Conservation (phyloP, 1,140 invertebrate species). For the Conus ventricosus region DNA sequence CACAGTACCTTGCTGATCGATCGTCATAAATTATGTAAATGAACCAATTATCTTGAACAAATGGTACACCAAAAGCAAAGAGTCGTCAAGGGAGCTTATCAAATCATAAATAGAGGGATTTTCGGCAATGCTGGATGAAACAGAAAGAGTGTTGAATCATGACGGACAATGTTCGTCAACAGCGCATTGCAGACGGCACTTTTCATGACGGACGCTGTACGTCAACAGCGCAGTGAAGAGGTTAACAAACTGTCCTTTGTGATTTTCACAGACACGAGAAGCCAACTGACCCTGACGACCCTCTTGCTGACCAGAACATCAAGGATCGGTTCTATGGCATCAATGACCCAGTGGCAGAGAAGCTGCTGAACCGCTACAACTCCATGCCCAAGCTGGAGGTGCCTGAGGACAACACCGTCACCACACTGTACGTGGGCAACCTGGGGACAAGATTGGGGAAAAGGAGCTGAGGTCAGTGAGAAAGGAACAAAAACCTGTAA, state of each 20-base stretch:
- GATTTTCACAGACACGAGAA: slow-evolving; percentile 89
- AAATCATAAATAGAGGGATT: too few species aligned
- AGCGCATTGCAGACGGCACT: too few species aligned
- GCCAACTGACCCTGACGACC: slow-evolving; percentile 99
- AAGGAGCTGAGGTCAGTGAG: slow-evolving; percentile 85
- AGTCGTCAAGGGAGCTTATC: too few species aligned
- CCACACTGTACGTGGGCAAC: slow-evolving; percentile 96
- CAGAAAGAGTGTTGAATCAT: too few species aligned
- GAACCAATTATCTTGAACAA: too few species aligned
- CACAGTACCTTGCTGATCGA: too few species aligned
- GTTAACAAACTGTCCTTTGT: not conserved
- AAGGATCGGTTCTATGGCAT: slow-evolving; percentile 98
- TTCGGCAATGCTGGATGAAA: too few species aligned
- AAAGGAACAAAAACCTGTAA: not conserved
- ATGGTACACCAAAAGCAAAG: too few species aligned
- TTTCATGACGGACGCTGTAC: too few species aligned
- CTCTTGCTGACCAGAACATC: slow-evolving; percentile 98
- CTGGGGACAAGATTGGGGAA: slow-evolving; percentile 89
- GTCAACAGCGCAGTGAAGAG: too few species aligned
- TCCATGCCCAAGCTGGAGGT: slow-evolving; percentile 95
- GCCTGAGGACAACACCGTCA: slow-evolving; percentile 96
- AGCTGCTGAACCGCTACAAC: slow-evolving; percentile 91
- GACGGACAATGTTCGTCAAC: too few species aligned
- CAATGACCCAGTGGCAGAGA: slow-evolving; percentile 99
- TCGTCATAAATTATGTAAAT: too few species aligned